These are phyloP conservation scores for Andrena dorsata DNA, from an alignment of 2,888 invertebrate species.

Conservation along the genomic window DNA sequence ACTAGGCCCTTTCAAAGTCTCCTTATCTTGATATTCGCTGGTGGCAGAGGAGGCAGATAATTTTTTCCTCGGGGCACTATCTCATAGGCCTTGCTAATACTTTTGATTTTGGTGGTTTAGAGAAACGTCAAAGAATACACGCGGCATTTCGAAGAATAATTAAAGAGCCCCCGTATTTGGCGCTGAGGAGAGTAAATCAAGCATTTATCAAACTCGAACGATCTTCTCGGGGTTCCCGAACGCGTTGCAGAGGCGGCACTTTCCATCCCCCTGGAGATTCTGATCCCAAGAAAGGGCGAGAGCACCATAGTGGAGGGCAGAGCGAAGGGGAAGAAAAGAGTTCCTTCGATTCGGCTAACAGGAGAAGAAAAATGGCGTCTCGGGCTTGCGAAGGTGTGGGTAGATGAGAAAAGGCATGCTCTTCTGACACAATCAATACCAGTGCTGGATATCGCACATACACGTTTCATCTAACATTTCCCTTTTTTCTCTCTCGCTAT, in stretches of 20 bases:
- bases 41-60: no score
- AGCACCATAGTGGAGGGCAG: constrained; percentile 3
- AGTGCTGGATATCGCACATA: constrained; percentile 31
- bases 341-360: constrained; percentile 63
- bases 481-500: constrained; percentile 5
- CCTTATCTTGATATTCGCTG: no score
- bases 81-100: no score
- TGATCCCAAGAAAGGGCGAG: constrained; percentile 30
- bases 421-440: constrained; percentile 75
- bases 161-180: not conserved
- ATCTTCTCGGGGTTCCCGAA: not conserved
- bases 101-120: no score
- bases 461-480: constrained; percentile 30
- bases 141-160: not conserved
- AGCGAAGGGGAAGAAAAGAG: constrained; percentile 45
- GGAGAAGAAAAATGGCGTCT: constrained; percentile 74
- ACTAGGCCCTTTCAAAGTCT: no score
- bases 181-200: not conserved
- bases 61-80: no score
- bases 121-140: not conserved
- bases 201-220: not conserved
- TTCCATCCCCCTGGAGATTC: constrained; percentile 5
- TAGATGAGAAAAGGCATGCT: constrained; percentile 66
- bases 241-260: not conserved
- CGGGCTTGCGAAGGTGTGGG: constrained; percentile 58